Conservation (phyloP, 2,113 vertebrate species). For the Pelvicachromis taeniatus region DNA sequence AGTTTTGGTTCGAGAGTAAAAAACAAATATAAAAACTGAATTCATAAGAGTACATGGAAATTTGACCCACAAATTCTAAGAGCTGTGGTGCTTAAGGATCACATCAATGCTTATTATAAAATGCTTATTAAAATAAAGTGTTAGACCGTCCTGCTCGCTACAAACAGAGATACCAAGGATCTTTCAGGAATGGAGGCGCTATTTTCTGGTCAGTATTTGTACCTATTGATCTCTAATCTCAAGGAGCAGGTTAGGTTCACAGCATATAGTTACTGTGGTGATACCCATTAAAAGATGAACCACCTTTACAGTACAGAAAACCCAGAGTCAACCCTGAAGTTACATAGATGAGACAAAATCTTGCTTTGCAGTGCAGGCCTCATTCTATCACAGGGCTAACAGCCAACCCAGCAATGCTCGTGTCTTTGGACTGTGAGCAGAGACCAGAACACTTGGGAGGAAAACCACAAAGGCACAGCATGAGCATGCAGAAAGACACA, state of each 20-base stretch:
- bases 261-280: too few species aligned
- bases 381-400: background rate
- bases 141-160: background rate
- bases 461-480: background rate
- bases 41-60: background rate
- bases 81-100: background rate
- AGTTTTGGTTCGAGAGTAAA: background rate
- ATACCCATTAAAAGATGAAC: too few species aligned
- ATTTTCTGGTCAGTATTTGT: background rate
- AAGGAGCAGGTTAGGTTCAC: too few species aligned
- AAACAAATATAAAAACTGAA: background rate
- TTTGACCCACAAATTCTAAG: background rate
- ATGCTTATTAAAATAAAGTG: background rate
- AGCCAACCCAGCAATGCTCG: background rate
- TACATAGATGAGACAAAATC: background rate
- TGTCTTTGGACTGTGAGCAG: background rate
- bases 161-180: rapidly evolving
- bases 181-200: background rate
- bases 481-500: background rate
- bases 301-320: too few species aligned
- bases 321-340: background rate
- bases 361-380: too few species aligned
- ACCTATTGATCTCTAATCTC: too few species aligned
- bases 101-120: background rate
- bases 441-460: too few species aligned